Evolutionary conservation across 2,888 invertebrate species (phyloP).

Genomic region (Pteria penguin): DNA sequence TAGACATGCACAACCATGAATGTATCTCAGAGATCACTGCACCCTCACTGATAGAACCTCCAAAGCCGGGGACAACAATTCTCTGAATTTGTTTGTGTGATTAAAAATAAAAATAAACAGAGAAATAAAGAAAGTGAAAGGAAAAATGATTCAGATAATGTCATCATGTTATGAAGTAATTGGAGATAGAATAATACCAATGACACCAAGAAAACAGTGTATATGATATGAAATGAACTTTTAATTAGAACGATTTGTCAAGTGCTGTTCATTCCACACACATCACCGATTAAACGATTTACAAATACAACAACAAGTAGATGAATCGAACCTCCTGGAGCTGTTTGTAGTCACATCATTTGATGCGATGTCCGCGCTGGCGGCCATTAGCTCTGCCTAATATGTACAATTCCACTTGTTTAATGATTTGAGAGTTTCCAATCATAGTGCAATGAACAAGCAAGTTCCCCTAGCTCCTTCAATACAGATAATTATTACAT

Average conservation of each 20-base stretch:
- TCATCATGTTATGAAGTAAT: no score
- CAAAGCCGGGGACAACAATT: no score
- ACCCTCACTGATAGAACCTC: no score
- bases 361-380: neutral
- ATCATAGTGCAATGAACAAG: constrained; percentile 12
- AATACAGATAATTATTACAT: neutral
- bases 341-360: neutral
- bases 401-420: constrained; percentile 13
- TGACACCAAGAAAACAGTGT: no score
- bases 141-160: no score
- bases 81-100: no score
- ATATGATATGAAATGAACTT: neutral
- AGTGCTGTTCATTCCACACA: neutral
- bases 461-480: neutral
- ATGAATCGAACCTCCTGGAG: neutral
- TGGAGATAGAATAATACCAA: no score
- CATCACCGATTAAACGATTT: neutral
- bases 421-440: constrained; percentile 26
- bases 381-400: neutral
- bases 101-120: no score
- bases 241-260: neutral
- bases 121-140: no score
- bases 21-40: no score
- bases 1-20: no score
- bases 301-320: neutral